phyloP scores from a whole-genome alignment of 2,888 invertebrate genomes.

The Dolichomitus sp. region DNA sequence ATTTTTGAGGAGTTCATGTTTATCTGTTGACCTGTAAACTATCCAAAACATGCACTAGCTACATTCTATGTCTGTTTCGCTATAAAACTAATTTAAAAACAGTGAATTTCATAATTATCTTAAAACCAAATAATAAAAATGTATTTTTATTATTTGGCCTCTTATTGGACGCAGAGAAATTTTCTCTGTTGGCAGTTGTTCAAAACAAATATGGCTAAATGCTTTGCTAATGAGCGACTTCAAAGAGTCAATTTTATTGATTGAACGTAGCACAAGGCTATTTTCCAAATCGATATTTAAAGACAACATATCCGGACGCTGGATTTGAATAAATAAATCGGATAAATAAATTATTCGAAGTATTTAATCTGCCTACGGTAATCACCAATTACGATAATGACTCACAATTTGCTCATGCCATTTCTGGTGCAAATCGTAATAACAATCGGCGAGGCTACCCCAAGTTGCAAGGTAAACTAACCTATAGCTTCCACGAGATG shows the following conservation, averaged over 20 bases:
- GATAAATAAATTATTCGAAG: neutral
- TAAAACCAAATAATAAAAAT: neutral
- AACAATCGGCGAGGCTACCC: neutral
- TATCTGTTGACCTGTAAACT: no score
- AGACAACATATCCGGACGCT: no score
- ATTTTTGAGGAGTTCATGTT: no score
- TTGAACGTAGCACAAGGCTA: no score
- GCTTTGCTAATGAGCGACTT: neutral
- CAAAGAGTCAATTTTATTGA: neutral
- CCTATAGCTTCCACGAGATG: constrained; percentile 40
- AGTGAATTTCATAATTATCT: neutral
- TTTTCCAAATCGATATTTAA: neutral
- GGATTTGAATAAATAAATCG: neutral
- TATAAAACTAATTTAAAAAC: no score
- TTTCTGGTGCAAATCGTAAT: neutral
- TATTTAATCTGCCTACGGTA: neutral
- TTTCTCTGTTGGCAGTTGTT: neutral
- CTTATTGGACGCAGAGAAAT: neutral
- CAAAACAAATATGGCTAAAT: neutral
- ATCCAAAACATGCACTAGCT: no score
- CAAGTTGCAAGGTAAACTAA: neutral
- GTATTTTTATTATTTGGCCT: neutral
- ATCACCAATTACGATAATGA: constrained; percentile 5
- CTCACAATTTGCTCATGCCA: constrained; percentile 13
- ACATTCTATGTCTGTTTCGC: no score